A percentile compares a stretch with the other conserved stretches of the same genome.
Evolutionary conservation across 2,113 vertebrate species (phyloP).

Genomic region (Furnarius figulus): DNA sequence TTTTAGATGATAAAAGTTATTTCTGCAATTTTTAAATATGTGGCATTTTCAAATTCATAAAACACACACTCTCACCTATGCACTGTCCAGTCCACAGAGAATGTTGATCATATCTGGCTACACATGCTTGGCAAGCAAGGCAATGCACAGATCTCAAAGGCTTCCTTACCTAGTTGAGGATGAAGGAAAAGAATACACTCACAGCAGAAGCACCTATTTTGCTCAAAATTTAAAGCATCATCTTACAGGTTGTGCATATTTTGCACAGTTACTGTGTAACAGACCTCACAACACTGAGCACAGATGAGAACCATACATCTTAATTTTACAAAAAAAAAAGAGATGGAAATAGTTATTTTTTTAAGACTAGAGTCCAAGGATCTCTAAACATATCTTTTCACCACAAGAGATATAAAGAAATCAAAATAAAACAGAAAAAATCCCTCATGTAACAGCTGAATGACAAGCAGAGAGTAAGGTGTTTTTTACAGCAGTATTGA

Average conservation of each 20-base stretch:
- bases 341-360: not conserved
- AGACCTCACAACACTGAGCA: not conserved
- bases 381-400: not conserved
- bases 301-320: not conserved
- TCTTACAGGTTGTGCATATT: not conserved
- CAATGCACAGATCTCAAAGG: constrained; percentile 89
- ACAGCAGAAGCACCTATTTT: not conserved
- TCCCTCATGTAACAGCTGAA: not conserved
- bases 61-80: constrained; percentile 76
- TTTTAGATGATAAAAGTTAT: not conserved
- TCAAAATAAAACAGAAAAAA: not conserved
- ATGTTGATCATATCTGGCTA: constrained; percentile 93
- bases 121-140: constrained; percentile 83
- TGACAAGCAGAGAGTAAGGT: not conserved
- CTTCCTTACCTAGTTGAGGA: constrained; percentile 82
- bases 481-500: not conserved
- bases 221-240: not conserved
- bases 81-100: constrained; percentile 90
- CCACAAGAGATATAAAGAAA: not conserved
- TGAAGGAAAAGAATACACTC: not conserved
- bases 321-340: not conserved
- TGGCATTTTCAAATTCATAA: not conserved
- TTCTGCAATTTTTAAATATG: not conserved
- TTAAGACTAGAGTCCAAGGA: not conserved
- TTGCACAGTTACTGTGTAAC: not conserved